Evolutionary conservation across 2,888 invertebrate genomes (phyloP).

Genomic region (Hymenopus coronatus): DNA sequence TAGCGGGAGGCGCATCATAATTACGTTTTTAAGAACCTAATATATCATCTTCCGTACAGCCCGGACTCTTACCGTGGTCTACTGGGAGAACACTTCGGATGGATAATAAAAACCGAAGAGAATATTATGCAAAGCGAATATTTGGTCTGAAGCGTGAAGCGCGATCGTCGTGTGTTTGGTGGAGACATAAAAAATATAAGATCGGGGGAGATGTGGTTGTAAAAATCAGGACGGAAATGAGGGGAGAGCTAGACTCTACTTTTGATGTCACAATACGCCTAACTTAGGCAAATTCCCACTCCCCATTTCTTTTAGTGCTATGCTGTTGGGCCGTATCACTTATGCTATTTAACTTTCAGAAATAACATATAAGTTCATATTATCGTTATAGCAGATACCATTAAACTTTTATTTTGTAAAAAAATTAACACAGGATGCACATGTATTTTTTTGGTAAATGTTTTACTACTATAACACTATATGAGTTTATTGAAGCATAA

Average conservation of each 20-base stretch:
- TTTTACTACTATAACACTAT: too few species aligned
- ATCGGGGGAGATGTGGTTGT: background rate
- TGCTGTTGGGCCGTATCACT: background rate
- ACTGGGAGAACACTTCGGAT: background rate
- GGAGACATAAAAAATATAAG: background rate
- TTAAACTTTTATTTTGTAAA: too few species aligned
- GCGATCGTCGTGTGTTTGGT: background rate
- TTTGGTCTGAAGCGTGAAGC: background rate
- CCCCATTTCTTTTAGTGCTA: background rate
- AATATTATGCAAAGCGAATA: background rate
- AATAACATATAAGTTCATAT: too few species aligned
- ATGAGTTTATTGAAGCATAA: too few species aligned
- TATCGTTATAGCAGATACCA: too few species aligned
- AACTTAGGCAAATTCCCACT: background rate
- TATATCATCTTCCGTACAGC: background rate
- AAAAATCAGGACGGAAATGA: constrained; percentile 9
- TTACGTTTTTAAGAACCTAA: background rate
- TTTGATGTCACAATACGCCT: background rate
- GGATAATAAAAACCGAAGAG: background rate
- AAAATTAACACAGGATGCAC: too few species aligned
- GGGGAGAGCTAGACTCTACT: background rate
- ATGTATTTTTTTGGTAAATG: too few species aligned
- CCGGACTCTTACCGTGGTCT: background rate
- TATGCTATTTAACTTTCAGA: background rate
- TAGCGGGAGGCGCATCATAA: background rate